Evolutionary conservation across 2,797 vertebrate genomes (phyloP).

Genomic region (Ispidina lecontei): DNA sequence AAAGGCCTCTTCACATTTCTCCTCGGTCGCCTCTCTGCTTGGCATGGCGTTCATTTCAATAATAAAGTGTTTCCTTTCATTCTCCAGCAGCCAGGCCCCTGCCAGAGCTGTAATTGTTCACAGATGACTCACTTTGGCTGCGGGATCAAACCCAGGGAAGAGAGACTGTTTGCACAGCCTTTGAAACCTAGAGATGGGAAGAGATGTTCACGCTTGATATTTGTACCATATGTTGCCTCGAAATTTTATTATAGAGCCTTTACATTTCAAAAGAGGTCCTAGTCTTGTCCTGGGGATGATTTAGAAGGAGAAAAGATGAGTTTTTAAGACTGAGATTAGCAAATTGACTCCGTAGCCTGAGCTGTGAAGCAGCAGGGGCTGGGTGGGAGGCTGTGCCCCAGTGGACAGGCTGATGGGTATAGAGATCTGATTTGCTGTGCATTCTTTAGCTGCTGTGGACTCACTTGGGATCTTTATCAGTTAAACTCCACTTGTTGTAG

Average conservation of each 20-base stretch:
- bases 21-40: not conserved
- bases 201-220: conserved; percentile 65
- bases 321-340: conserved; percentile 11
- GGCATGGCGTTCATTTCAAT: conserved; percentile 55
- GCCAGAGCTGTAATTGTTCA: conserved; percentile 74
- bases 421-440: rapidly evolving
- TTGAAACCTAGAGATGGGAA: conserved; percentile 59
- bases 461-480: not conserved
- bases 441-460: not conserved
- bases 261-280: conserved; percentile 61
- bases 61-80: conserved; percentile 75
- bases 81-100: conserved; percentile 58
- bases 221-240: conserved; percentile 64
- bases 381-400: not conserved
- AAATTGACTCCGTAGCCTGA: not conserved
- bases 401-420: not conserved
- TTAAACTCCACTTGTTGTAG: not conserved
- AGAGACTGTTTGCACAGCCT: conserved; percentile 60
- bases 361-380: not conserved
- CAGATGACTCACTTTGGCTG: conserved; percentile 78
- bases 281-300: conserved; percentile 43
- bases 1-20: no score
- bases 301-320: conserved; percentile 15
- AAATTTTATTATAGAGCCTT: conserved; percentile 54
- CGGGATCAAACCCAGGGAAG: conserved; percentile 63